A percentile compares a stretch with the other conserved stretches of the same genome.
Conservation (phyloP, 2,888 invertebrate species). For the Brenthis ino region DNA sequence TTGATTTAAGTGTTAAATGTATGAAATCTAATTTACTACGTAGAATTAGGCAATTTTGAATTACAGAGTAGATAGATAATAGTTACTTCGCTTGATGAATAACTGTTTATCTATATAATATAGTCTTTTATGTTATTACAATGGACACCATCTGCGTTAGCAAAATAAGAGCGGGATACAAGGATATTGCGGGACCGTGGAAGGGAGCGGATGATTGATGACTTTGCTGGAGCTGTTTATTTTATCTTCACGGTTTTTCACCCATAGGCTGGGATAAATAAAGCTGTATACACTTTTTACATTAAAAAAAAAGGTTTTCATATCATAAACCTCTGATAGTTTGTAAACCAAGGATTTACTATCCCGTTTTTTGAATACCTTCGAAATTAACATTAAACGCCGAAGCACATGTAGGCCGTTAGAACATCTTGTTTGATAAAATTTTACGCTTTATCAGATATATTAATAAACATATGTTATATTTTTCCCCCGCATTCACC, state of each 20-base stretch:
- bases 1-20: too few relatives aligned
- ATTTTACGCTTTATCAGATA: neutral
- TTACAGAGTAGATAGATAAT: conserved; percentile 15
- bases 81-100: conserved; percentile 29
- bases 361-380: neutral
- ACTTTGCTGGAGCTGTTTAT: conserved; percentile 24
- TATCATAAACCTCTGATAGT: neutral
- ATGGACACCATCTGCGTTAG: conserved; percentile 36
- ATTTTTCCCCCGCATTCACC: conserved; percentile 8
- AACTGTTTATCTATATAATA: conserved; percentile 4
- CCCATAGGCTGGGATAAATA: conserved; percentile 7
- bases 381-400: neutral
- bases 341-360: neutral
- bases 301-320: neutral
- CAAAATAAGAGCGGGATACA: conserved; percentile 20
- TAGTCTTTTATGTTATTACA: conserved; percentile 28
- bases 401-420: neutral
- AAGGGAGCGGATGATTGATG: conserved; percentile 38
- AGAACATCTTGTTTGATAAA: neutral
- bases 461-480: conserved; percentile 9
- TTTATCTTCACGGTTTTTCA: conserved; percentile 27
- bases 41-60: conserved; percentile 12
- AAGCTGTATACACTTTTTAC: conserved; percentile 9
- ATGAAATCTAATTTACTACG: too few relatives aligned
- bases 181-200: conserved; percentile 43